Evolutionary conservation across 2,797 vertebrate species (phyloP), one percentile per base, ranked within the genome.

Genomic region (Rhinoraja longicauda): DNA sequence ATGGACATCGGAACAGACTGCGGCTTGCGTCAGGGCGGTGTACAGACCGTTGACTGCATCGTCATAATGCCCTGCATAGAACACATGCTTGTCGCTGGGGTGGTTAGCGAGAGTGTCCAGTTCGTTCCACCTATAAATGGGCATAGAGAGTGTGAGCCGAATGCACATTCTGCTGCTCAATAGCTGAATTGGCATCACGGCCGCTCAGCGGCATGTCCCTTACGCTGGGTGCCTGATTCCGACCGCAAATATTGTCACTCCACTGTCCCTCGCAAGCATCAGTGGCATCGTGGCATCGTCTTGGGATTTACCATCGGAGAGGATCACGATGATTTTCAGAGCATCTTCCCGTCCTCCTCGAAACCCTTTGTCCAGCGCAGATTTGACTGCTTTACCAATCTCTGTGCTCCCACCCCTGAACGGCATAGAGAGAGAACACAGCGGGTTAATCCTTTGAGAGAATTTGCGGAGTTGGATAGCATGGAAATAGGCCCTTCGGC

Each of bases 11-110:
- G 76, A 93, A 93, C 94, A 94, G 70, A 94, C 93, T 12, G 93
- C 70, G n/a, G 21, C 81, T 57, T 94, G 93, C 17, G 94, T 94
- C 62, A 94, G 45, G 12, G 94, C 94, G 19, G 94, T 94, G 93
- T 93, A 91, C 72, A 94, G 93, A 26, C 94, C 94, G 19, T 94
- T 94, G 59, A 94, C 81, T 75, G 94, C 93, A 75, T 94, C 94
- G 5, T 94, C 29, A 82, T 94, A 94, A 19, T 93, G 93, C 90
- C 93, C 93, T 17, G 94, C 93, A 53, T 93, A 94, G 67, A 93
- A 94, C 45, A 94, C 77, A 72, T 94, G 93, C 75, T 93, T 72
- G 62, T 93, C 93, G 59, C 93, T 93, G 93, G 93, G 93, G 19
- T 93, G 53, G 10, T 93, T 94, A 72, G 93, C 94, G 78, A 93